Percentiles rank a stretch among this genome's conserved stretches.
These are phyloP conservation scores for Drosophila orena DNA, from an alignment of 1,140 invertebrate species.

Conservation along the genomic window DNA sequence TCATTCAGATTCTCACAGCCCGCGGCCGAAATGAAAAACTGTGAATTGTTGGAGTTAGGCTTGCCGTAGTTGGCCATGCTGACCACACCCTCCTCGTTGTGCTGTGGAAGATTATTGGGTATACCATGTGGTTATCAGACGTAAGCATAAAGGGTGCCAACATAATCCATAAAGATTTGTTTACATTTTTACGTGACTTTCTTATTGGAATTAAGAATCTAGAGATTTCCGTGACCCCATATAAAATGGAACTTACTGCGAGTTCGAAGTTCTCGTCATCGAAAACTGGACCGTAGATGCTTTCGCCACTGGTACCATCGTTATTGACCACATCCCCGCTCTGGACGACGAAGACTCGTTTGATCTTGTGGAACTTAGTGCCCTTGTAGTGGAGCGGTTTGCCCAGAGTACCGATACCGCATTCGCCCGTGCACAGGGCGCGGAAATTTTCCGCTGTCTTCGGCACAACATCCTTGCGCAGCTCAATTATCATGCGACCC, in stretches of 20 bases:
- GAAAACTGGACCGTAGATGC: conserved; percentile 96
- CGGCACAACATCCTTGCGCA: conserved; percentile 94
- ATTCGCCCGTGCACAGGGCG: conserved; percentile 94
- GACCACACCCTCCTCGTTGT: conserved; percentile 89
- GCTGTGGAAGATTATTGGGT: conserved; percentile 47
- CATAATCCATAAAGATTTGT: background rate
- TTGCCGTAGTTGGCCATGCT: conserved; percentile 96
- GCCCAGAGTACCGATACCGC: conserved; percentile 88
- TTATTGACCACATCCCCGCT: conserved; percentile 91
- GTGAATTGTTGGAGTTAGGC: conserved; percentile 95
- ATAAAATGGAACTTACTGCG: conserved; percentile 85
- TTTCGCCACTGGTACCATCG: conserved; percentile 95
- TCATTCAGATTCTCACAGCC: conserved; percentile 94
- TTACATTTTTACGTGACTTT: no score
- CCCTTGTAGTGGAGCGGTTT: conserved; percentile 92
- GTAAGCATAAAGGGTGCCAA: background rate
- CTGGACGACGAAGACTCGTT: conserved; percentile 92
- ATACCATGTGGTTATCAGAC: background rate
- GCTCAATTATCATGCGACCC: conserved; percentile 92
- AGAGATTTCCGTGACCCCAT: background rate
- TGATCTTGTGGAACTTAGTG: conserved; percentile 90
- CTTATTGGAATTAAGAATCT: no score
- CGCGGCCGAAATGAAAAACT: conserved; percentile 97
- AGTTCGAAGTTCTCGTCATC: conserved; percentile 95
- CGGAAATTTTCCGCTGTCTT: conserved; percentile 97